Evolutionary conservation across 64 coral and sea anemone species (phyloP).

Genomic region (Stichodactyla helianthus): DNA sequence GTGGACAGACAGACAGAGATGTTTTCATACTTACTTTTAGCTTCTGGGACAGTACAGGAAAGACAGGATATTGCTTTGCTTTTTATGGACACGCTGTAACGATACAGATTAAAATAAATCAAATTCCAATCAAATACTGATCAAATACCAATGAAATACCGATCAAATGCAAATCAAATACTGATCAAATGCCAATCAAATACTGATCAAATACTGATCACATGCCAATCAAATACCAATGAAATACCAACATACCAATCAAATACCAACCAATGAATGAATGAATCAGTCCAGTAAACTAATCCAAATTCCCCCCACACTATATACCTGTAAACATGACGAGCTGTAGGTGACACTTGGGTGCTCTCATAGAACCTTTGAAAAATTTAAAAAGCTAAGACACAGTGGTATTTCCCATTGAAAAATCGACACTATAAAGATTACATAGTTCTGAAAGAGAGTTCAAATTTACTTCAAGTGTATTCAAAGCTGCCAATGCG

Average conservation of each 20-base stretch:
- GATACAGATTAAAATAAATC: not conserved
- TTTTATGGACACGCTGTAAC: conserved; percentile 45
- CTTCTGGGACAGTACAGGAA: conserved; percentile 39
- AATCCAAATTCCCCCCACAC: not conserved
- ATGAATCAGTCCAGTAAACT: no score
- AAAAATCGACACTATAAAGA: no score
- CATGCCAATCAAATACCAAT: not conserved
- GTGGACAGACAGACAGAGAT: not conserved
- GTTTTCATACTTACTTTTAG: conserved; percentile 47
- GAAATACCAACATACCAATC: not conserved
- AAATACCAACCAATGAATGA: not conserved
- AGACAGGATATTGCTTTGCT: conserved; percentile 44
- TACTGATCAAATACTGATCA: no score
- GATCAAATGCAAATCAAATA: no score
- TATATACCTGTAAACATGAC: conserved; percentile 77
- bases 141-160: no score
- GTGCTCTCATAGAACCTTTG: conserved; percentile 62
- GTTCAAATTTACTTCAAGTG: no score
- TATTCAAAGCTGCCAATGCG: no score
- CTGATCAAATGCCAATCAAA: no score
- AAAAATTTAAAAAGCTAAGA: not conserved
- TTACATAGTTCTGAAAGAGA: no score
- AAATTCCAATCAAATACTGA: no score
- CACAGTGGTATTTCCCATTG: no score
- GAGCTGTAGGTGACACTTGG: conserved; percentile 37